A percentile compares a stretch with the other conserved stretches of the same genome.
Conservation (phyloP, 2,113 vertebrate genomes). For the Pantherophis guttatus region DNA sequence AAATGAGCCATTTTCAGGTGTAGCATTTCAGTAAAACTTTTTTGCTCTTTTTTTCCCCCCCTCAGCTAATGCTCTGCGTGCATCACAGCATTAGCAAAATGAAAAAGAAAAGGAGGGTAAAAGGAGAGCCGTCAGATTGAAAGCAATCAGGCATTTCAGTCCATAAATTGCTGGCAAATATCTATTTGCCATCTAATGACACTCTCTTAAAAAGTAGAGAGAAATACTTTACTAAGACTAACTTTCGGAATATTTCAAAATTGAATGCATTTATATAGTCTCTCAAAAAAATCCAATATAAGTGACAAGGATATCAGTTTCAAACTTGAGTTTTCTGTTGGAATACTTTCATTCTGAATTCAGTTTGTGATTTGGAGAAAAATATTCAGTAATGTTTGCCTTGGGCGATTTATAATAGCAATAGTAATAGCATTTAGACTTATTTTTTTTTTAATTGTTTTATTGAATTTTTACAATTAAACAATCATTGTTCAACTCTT, state of each 20-base stretch:
- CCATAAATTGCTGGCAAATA: conserved; percentile 22
- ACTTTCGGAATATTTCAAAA: background rate
- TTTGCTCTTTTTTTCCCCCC: background rate
- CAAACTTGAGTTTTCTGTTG: background rate
- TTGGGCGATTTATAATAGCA: background rate
- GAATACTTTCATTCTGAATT: background rate
- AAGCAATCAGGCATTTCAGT: conserved; percentile 16
- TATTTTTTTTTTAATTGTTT: background rate
- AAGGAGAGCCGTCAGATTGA: background rate
- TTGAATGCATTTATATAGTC: background rate
- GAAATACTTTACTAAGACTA: background rate
- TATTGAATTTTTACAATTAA: too few relatives aligned
- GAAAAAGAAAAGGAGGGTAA: background rate
- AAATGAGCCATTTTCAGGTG: background rate
- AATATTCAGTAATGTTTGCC: background rate
- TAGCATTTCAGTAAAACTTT: background rate
- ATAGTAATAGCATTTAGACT: background rate
- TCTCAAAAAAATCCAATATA: conserved; percentile 2
- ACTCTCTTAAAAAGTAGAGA: background rate
- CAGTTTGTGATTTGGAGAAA: background rate
- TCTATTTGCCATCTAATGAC: conserved; percentile 9
- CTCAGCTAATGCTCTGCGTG: background rate
- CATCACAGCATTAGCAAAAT: background rate
- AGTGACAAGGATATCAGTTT: background rate
- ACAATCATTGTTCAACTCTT: too few relatives aligned